phyloP scores from a whole-genome alignment of 2,113 vertebrate species.

The Centropus bengalensis region DNA sequence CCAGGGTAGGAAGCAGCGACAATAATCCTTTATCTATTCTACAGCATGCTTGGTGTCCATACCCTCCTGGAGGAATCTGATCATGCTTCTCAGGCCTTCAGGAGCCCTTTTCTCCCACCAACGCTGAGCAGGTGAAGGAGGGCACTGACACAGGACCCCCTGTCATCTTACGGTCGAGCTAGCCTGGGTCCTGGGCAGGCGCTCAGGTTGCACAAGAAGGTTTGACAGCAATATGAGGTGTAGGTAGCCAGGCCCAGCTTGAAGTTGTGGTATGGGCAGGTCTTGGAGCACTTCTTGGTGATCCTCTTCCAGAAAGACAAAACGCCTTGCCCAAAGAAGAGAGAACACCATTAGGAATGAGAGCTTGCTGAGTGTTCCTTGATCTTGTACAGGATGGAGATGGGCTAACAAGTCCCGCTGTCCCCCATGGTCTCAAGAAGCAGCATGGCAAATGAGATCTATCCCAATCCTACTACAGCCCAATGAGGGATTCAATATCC shows the following conservation, averaged over 20 bases:
- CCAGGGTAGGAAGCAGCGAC: neutral
- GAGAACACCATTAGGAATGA: neutral
- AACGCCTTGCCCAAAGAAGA: neutral
- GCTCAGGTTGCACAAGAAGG: slow-evolving; percentile 43
- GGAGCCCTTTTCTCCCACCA: neutral
- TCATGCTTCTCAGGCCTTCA: neutral
- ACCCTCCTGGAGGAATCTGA: neutral
- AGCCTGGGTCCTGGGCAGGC: slow-evolving; percentile 20
- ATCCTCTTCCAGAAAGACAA: slow-evolving; percentile 49
- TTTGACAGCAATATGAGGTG: slow-evolving; percentile 52
- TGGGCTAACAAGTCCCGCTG: neutral
- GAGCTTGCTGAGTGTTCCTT: neutral
- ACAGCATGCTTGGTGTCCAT: accelerated
- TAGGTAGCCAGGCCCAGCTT: slow-evolving; percentile 42
- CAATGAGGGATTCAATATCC: neutral
- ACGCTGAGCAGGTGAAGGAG: neutral
- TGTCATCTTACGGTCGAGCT: neutral
- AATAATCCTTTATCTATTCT: neutral
- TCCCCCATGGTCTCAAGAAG: neutral
- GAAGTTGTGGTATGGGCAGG: slow-evolving; percentile 53
- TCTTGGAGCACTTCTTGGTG: slow-evolving; percentile 64
- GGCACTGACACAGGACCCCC: accelerated
- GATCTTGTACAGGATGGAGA: too few relatives aligned
- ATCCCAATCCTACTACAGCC: neutral
- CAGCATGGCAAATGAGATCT: neutral